A percentile compares a stretch with the other conserved stretches of the same genome.
Evolutionary conservation across 2,888 invertebrate genomes (phyloP).

Genomic region (Pimpla rufipes): DNA sequence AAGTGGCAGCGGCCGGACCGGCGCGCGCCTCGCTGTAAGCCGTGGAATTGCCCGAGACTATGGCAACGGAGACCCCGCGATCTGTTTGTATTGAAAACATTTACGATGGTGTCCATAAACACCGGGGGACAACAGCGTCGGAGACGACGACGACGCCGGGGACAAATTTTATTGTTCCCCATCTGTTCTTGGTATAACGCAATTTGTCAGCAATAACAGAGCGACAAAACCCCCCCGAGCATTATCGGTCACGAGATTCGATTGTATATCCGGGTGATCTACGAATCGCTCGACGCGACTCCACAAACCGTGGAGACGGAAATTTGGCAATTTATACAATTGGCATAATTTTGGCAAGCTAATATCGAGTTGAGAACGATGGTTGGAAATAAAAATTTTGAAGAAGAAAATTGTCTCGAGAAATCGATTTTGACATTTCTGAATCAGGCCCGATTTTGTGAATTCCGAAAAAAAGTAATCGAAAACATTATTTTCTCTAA

Average conservation of each 20-base stretch:
- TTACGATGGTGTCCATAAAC: constrained; percentile 55
- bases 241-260: background rate
- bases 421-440: no score
- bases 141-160: background rate
- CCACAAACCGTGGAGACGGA: background rate
- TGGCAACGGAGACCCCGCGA: background rate
- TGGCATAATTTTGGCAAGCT: constrained; percentile 83
- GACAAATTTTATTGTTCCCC: constrained; percentile 2
- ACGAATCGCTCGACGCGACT: background rate
- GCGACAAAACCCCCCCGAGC: background rate
- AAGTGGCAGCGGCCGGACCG: constrained; percentile 40
- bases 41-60: constrained; percentile 33
- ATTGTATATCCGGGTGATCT: background rate
- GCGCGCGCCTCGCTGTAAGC: constrained; percentile 29
- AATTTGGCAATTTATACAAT: constrained; percentile 81
- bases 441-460: no score
- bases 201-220: constrained; percentile 25
- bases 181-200: background rate
- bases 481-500: no score
- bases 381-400: no score
- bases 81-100: constrained; percentile 58
- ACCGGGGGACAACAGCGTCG: constrained; percentile 44
- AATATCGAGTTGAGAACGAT: no score
- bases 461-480: no score
- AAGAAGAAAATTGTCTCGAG: no score